Evolutionary conservation across 2,888 invertebrate genomes (phyloP).

Genomic region (Luffia ferchaultella): DNA sequence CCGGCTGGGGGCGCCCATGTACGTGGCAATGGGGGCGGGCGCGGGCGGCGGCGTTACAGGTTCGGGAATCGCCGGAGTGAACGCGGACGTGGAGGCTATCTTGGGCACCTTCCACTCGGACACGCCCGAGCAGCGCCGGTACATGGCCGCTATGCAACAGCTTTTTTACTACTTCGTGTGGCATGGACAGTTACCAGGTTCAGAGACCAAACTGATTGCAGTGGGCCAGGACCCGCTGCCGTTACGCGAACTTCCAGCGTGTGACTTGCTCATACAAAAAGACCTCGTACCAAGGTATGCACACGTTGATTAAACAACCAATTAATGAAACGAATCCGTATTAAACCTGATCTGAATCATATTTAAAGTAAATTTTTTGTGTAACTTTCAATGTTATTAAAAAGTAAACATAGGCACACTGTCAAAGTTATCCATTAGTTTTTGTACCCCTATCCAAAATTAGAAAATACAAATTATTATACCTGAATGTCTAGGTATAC

Average conservation of each 20-base stretch:
- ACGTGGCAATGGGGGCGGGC: slow-evolving; percentile 75
- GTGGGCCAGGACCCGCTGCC: slow-evolving; percentile 77
- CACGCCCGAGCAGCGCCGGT: slow-evolving; percentile 76
- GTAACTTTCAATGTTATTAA: slow-evolving; percentile 2
- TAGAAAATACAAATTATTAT: too few species aligned
- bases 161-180: slow-evolving; percentile 84
- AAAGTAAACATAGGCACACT: slow-evolving; percentile 4
- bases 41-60: slow-evolving; percentile 52
- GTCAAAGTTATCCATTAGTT: slow-evolving; percentile 1
- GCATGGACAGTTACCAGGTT: slow-evolving; percentile 75
- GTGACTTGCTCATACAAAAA: slow-evolving; percentile 79
- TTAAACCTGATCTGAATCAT: too few species aligned
- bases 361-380: slow-evolving; percentile 12
- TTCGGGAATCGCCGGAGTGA: slow-evolving; percentile 41
- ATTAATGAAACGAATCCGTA: too few species aligned
- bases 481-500: too few species aligned
- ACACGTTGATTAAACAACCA: slow-evolving; percentile 75
- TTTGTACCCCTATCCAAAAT: too few species aligned
- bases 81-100: slow-evolving; percentile 81
- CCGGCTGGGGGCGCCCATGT: slow-evolving; percentile 73
- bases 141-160: slow-evolving; percentile 80
- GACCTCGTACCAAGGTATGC: slow-evolving; percentile 79
- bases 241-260: slow-evolving; percentile 72
- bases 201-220: slow-evolving; percentile 68
- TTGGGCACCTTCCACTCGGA: slow-evolving; percentile 78